A percentile compares a stretch with the other conserved stretches of the same genome.
Evolutionary conservation across 1,140 invertebrate species (phyloP).

Genomic region (Pemphigus obesinymphae): DNA sequence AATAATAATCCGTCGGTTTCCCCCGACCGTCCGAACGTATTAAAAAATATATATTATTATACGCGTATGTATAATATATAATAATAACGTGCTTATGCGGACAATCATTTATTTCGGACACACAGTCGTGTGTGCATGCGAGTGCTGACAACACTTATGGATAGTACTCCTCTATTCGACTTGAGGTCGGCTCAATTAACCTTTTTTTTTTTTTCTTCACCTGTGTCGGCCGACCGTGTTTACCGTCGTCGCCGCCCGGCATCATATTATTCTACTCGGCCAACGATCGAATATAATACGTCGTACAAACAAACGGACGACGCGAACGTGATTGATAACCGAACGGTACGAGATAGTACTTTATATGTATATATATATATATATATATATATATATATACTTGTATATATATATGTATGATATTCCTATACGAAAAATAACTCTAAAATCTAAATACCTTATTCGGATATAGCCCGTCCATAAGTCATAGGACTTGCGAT

Average conservation of each 20-base stretch:
- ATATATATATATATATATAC: not conserved
- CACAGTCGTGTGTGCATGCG: not conserved
- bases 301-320: not conserved
- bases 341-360: not conserved
- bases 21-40: not conserved
- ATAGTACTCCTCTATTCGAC: too few species aligned
- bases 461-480: too few species aligned
- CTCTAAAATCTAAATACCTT: too few species aligned
- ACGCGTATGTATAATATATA: not conserved
- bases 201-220: not conserved
- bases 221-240: not conserved
- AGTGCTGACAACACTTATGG: not conserved
- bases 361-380: not conserved
- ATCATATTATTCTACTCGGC: not conserved
- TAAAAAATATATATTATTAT: not conserved
- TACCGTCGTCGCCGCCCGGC: not conserved
- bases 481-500: too few species aligned
- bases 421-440: too few species aligned
- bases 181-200: constrained; percentile 14
- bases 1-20: not conserved
- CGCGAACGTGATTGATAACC: constrained; percentile 3
- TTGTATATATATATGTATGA: not conserved
- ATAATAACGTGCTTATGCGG: not conserved
- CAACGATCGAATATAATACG: too few species aligned
- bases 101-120: not conserved